phyloP scores from a whole-genome alignment of 2,113 vertebrate genomes.

The Cyanoramphus novaezelandiae region DNA sequence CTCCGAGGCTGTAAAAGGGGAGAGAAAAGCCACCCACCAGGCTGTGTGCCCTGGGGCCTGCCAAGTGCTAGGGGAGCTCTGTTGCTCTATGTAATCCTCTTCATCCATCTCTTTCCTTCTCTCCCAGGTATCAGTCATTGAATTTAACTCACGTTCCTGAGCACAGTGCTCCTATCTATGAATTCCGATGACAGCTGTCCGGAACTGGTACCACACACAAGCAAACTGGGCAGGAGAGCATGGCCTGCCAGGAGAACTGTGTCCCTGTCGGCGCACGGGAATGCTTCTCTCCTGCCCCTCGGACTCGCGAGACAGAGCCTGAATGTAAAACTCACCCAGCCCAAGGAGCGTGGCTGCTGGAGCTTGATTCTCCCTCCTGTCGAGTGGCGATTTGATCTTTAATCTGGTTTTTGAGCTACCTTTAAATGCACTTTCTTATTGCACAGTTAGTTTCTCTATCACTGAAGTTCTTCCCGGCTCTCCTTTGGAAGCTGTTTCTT shows the following conservation, averaged over 20 bases:
- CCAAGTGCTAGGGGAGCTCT: neutral
- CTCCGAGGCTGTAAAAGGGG: neutral
- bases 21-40: neutral
- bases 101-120: neutral
- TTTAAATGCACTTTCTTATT: slow-evolving; percentile 75
- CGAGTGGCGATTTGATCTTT: slow-evolving; percentile 69
- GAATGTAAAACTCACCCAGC: slow-evolving; percentile 63
- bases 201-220: slow-evolving; percentile 48
- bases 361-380: slow-evolving; percentile 57
- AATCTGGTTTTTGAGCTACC: slow-evolving; percentile 73
- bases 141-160: slow-evolving; percentile 93
- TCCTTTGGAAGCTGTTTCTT: slow-evolving; percentile 51
- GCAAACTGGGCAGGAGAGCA: slow-evolving; percentile 69
- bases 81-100: neutral
- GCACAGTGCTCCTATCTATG: slow-evolving; percentile 94
- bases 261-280: slow-evolving; percentile 69
- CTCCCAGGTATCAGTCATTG: slow-evolving; percentile 93
- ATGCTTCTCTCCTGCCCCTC: slow-evolving; percentile 68
- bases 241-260: slow-evolving; percentile 67
- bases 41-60: neutral
- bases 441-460: slow-evolving; percentile 73
- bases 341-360: slow-evolving; percentile 48
- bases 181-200: slow-evolving; percentile 90
- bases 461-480: slow-evolving; percentile 52
- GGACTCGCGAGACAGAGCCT: slow-evolving; percentile 72